Evolutionary conservation across 2,797 vertebrate species (phyloP).

Genomic region (Pangasius krempfi): DNA sequence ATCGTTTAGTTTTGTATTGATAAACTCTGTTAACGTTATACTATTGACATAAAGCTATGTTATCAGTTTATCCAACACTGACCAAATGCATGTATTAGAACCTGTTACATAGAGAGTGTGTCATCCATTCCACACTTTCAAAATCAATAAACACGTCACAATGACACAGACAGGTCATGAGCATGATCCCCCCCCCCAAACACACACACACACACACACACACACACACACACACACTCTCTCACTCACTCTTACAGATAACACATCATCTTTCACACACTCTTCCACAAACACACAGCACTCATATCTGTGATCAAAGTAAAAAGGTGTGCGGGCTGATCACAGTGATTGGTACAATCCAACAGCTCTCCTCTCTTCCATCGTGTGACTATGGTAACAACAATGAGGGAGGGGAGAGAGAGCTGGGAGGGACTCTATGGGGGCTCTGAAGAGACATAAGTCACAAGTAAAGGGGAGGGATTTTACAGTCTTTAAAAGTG

Average conservation of each 20-base stretch:
- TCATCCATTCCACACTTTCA: constrained; percentile 70
- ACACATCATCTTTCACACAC: background rate
- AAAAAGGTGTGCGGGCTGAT: constrained; percentile 36
- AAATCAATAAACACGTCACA: constrained; percentile 59
- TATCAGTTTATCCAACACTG: background rate
- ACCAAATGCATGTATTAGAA: background rate
- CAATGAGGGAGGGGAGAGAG: constrained; percentile 61
- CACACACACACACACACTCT: background rate
- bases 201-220: constrained; percentile 1
- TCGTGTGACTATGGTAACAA: constrained; percentile 33
- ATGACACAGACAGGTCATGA: constrained; percentile 19
- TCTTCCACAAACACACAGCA: constrained; percentile 25
- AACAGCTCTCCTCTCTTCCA: constrained; percentile 46
- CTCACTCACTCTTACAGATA: constrained; percentile 1
- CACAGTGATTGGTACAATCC: constrained; percentile 60
- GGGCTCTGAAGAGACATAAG: background rate
- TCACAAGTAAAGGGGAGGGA: constrained; percentile 10
- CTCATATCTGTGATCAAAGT: constrained; percentile 52
- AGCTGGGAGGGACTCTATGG: constrained; percentile 52
- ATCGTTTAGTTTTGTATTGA: background rate
- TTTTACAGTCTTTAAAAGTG: constrained; percentile 51
- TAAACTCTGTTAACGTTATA: background rate
- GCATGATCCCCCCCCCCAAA: background rate
- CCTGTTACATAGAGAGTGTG: constrained; percentile 59
- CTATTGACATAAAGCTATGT: background rate